phyloP scores from a whole-genome alignment of 2,888 invertebrate genomes.

The Hirtodrosophila histrioides region DNA sequence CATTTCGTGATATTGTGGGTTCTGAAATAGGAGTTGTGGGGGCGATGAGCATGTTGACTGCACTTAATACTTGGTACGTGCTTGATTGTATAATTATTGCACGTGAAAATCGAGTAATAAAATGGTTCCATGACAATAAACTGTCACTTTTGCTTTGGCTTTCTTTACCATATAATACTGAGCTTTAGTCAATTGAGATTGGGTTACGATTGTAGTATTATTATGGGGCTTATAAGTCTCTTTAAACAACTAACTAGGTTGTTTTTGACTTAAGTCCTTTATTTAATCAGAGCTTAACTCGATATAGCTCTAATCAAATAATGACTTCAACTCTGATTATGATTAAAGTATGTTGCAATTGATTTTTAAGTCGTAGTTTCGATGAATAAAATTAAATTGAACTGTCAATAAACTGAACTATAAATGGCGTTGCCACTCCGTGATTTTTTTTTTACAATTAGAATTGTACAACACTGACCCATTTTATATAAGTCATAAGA shows the following conservation, averaged over 20 bases:
- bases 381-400: too few species aligned
- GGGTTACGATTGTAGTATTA: not conserved
- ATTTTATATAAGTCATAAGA: too few species aligned
- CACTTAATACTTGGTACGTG: constrained; percentile 64
- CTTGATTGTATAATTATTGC: constrained; percentile 59
- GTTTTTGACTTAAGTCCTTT: not conserved
- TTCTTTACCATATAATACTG: constrained; percentile 15
- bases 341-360: too few species aligned
- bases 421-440: too few species aligned
- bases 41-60: constrained; percentile 23
- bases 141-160: constrained; percentile 16
- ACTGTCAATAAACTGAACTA: too few species aligned
- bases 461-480: too few species aligned
- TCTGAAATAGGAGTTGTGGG: not conserved
- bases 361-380: too few species aligned
- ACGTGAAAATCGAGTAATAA: constrained; percentile 32
- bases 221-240: not conserved
- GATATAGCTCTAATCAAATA: too few species aligned
- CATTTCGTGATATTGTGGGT: constrained; percentile 29
- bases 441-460: too few species aligned
- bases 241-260: not conserved
- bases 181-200: constrained; percentile 1
- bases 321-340: too few species aligned
- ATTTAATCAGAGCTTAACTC: too few species aligned
- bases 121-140: constrained; percentile 44